Conservation (phyloP, 2,797 vertebrate species). For the Urophycis tenuis region DNA sequence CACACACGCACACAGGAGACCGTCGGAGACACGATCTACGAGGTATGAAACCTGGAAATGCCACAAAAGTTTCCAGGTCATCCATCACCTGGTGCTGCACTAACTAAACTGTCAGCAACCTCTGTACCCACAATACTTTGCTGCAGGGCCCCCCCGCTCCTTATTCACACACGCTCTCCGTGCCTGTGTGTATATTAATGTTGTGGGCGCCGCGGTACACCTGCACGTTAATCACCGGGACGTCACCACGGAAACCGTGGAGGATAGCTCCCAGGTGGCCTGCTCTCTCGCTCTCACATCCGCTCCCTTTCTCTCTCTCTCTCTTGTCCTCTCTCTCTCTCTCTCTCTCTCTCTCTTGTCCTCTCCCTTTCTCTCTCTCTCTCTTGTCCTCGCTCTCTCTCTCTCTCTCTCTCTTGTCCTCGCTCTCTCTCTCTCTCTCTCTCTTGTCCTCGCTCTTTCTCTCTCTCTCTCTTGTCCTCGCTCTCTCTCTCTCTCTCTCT, state of each 20-base stretch:
- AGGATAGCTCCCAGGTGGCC: conserved; percentile 57
- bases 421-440: background rate
- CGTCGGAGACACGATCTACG: conserved; percentile 27
- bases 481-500: too few relatives aligned
- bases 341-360: background rate
- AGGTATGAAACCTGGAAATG: conserved; percentile 29
- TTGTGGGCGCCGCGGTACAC: conserved; percentile 44
- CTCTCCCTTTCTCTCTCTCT: background rate
- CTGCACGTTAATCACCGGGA: conserved; percentile 61
- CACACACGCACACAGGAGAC: background rate
- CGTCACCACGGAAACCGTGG: conserved; percentile 45
- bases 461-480: too few relatives aligned
- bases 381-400: too few relatives aligned
- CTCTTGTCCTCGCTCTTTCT: too few relatives aligned
- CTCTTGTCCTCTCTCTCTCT: background rate
- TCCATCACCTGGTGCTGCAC: conserved; percentile 38
- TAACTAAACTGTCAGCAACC: background rate
- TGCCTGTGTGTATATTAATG: conserved; percentile 39
- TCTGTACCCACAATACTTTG: conserved; percentile 42
- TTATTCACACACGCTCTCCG: conserved; percentile 27
- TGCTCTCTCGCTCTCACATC: conserved; percentile 2
- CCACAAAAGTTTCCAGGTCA: conserved; percentile 43
- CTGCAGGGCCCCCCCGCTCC: conserved; percentile 32
- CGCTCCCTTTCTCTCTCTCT: background rate
- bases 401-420: background rate